Base-by-base conservation (phyloP, 2,113 vertebrate species). In the Setophaga kirtlandii region DNA sequence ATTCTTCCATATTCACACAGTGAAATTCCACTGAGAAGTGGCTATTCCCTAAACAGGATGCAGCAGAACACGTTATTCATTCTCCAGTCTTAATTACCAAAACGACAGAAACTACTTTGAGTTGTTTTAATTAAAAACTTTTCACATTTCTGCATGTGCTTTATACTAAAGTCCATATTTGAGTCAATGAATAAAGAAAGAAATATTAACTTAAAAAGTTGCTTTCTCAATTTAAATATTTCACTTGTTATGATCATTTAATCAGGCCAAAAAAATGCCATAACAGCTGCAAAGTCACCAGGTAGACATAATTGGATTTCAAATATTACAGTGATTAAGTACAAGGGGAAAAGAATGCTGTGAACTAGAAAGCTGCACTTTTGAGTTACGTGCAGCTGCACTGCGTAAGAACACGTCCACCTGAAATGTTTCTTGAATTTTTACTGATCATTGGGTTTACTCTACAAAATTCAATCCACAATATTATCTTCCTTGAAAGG, bases 291-390 rank as follows among this genome's bases (percentile, higher is more conserved):
- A 81, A 90, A 83, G 39, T 70, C 68, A 83, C 63, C 42, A 81
- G 50, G 64, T 64, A 86, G 41, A 64, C 53, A 73, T 73, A 96
- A 80, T 3, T 74, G 13, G 77, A 89, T 89, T 96, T 92, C 47
- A 93, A 93, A 83, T 81, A 86, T 59, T 83, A 87, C 35, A 78
- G 33, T 83, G 68, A 90, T 63, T 59, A 90, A 90, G 73, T 50
- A 55, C 28, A 78, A 47, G 63, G 31, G n/a, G 24, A n/a, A 88
- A 88, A 86, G 75, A 82, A 59, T 28, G 18, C 67, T n/a, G 25
- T 77, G 63, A 95, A 58, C 31, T 37, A 59, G 42, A 91, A 95
- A 64, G 33, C 11, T 77, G 53, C 7, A 46, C 31, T 76, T 35
- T 35, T 12, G 41, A 80, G 33, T 42, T 49, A 81, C 68, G 15